Evolutionary conservation across 2,797 vertebrate genomes (phyloP), one percentile per base, ranked within the genome.

Genomic region (Diplodus sargus): DNA sequence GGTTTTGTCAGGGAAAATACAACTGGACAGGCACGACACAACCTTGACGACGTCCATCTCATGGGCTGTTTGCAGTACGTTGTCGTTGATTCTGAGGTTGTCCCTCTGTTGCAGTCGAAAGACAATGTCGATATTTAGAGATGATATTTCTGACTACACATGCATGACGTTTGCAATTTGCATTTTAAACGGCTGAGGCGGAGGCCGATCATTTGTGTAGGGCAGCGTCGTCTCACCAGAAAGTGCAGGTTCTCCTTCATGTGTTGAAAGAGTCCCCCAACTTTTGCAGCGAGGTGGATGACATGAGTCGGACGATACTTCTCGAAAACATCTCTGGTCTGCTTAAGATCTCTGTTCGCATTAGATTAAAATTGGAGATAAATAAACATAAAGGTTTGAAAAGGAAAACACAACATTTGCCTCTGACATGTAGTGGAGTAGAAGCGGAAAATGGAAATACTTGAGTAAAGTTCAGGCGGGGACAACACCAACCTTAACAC

Each of bases 261-360:
- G 86, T 98, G 97, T 70, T 91, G 93, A 91, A 95, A 97, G 23
- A 98, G 95, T 0, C 97, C 97, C 0, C 97, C 97, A 0, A 98
- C 97, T 95, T 96, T 96, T 30, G 97, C 97, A 0, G 97, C 97
- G 65, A 98, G 86, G 82, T 98, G 97, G 89, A 98, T 95, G 83
- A 97, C 94, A 0, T 97, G 96, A 9, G 96, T 97, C 73, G 97
- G 97, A 9, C 52, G 93, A 83, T 96, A 87, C 68, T 92, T 95
- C 86, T 96, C 82, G 15, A 98, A 98, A 34, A 97, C 85, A 13
- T 95, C 94, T 76, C 77, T 89, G 17, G 97, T 97, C 89, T 96
- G 82, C 22, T 2, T 78, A 3, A 56, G 6, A 57, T 87, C 80
- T 78, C 85, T 89, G 77, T 70, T 42, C 6, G 72, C 42, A 34